Evolutionary conservation across 2,888 invertebrate species (phyloP).

Genomic region (Xestia rhomboidea): DNA sequence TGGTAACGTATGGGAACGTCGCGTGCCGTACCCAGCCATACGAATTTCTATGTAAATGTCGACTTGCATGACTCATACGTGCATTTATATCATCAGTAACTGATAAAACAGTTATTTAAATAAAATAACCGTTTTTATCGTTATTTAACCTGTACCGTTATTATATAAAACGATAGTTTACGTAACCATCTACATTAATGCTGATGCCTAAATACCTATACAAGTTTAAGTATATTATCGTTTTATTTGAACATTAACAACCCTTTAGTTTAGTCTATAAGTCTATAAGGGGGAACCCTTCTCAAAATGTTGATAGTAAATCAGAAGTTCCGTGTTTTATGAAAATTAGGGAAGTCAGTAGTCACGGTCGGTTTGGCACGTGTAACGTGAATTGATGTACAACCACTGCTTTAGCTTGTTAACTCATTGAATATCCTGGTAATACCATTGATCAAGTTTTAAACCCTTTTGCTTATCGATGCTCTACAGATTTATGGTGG

Average conservation of each 20-base stretch:
- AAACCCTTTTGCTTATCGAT: neutral
- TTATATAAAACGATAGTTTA: neutral
- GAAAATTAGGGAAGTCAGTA: slow-evolving; percentile 30
- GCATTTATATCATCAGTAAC: slow-evolving; percentile 59
- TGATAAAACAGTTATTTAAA: slow-evolving; percentile 45
- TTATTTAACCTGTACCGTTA: slow-evolving; percentile 13
- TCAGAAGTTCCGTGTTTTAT: slow-evolving; percentile 42
- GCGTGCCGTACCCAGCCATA: slow-evolving; percentile 67
- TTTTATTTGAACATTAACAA: slow-evolving; percentile 29
- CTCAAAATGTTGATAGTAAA: slow-evolving; percentile 31
- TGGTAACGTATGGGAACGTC: slow-evolving; percentile 58
- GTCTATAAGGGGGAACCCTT: slow-evolving; percentile 7
- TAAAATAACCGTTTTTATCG: slow-evolving; percentile 34
- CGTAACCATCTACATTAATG: neutral
- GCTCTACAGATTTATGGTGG: neutral
- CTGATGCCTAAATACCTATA: neutral
- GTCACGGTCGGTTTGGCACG: slow-evolving; percentile 1
- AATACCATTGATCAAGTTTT: slow-evolving; percentile 6
- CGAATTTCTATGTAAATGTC: slow-evolving; percentile 65
- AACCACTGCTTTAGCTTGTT: neutral
- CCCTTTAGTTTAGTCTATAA: neutral
- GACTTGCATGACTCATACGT: slow-evolving; percentile 58
- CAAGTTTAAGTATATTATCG: slow-evolving; percentile 17
- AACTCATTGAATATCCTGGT: slow-evolving; percentile 12
- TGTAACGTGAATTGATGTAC: slow-evolving; percentile 32